These are phyloP conservation scores for Odontomachus brunneus DNA, from an alignment of 1,140 invertebrate species.

Conservation along the genomic window DNA sequence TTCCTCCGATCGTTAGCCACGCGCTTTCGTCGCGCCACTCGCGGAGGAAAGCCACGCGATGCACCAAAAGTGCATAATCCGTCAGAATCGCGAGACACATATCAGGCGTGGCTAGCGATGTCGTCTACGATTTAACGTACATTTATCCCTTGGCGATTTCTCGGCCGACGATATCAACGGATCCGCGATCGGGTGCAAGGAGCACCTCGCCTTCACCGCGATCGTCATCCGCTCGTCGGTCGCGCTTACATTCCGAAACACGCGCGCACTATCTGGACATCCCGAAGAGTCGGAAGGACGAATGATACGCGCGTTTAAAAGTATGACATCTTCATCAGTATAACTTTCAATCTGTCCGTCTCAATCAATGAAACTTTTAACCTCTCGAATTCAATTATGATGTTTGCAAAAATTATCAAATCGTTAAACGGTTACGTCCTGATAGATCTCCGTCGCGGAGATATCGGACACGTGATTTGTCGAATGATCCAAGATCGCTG, in stretches of 20 bases:
- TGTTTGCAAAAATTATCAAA: no score
- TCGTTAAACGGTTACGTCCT: no score
- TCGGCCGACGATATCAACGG: slow-evolving; percentile 16
- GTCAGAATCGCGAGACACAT: neutral
- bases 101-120: slow-evolving; percentile 64
- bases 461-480: neutral
- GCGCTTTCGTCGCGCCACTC: neutral
- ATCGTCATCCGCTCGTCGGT: slow-evolving; percentile 53
- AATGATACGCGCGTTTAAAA: neutral
- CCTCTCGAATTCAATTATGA: no score
- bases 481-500: neutral
- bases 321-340: no score
- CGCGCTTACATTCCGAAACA: slow-evolving; percentile 68
- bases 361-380: no score
- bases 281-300: neutral
- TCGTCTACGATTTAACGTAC: slow-evolving; percentile 61
- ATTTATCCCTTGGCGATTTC: slow-evolving; percentile 57
- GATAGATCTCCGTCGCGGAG: neutral
- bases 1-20: slow-evolving; percentile 64
- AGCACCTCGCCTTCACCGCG: neutral
- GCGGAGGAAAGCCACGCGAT: neutral
- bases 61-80: neutral
- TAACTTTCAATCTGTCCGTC: no score
- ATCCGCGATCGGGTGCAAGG: slow-evolving; percentile 49
- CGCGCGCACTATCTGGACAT: slow-evolving; percentile 55